Evolutionary conservation across 1,140 invertebrate genomes (phyloP), one percentile per base, ranked within the genome.

Genomic region (Brachionus sp.): DNA sequence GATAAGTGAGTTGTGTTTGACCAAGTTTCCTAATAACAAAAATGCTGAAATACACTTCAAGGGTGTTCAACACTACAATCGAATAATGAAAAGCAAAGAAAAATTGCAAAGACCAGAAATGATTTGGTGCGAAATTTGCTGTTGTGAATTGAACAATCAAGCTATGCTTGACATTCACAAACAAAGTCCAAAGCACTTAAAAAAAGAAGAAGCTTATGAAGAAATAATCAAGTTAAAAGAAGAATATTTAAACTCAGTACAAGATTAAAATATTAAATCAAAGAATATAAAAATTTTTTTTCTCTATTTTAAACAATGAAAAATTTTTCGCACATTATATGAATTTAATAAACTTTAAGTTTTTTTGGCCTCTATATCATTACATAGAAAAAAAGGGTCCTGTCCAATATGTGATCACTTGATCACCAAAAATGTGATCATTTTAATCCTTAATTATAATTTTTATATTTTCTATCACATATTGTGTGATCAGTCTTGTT

Each of bases 71-170:
- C 77, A 80, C 25, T 80, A 62, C 29, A 80, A 80, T 37, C 9
- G 50, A 44, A 57, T 80, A 42, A 80, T 80, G 50, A 16, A 62
- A 12, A 62, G 53, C 3, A 25, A 50, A 19, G 19, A 10, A 62
- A 80, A 80, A 50, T 39, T 12, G 7, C 4, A 9, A 5, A 75
- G 33, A 3, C 39, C 37, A 9, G 50, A 80, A 12, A 33, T 23
- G 37, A 44, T 83, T 70, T 66, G 37, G 19, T 83, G 80, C 68
- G 16, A 83, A 66, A 46, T 83, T 5, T 83, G 80, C 35, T 83
- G 80, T 37, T 83, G 80, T 68, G 80, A 83, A n/a, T 33, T 83
- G 6, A 83, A 83, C 19, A 83, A 62, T n/a, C 42, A 50, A 68
- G 1, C 10, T 16, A 46, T 42, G 19, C 39, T 83, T 4, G 37